Conservation (phyloP, 1,140 invertebrate species). For the Grapholita molesta region DNA sequence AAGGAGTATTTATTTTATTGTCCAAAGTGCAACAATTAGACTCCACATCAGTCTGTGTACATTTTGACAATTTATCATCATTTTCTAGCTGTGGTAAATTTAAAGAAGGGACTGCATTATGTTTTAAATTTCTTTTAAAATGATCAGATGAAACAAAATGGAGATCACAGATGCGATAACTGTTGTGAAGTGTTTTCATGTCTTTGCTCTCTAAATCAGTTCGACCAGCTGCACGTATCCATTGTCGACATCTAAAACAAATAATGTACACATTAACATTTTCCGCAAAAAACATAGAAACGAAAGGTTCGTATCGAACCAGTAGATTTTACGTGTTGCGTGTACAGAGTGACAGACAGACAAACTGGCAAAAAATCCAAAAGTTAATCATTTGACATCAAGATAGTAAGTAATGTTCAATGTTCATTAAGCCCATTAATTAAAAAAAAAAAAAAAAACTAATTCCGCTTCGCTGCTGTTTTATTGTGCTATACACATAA, state of each 20-base stretch:
- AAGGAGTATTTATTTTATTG: not conserved
- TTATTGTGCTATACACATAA: too few species aligned
- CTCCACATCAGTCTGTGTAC: not conserved
- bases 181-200: not conserved
- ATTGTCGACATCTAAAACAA: not conserved
- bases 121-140: not conserved
- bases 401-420: too few species aligned
- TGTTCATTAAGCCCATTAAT: too few species aligned
- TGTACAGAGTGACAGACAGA: too few species aligned
- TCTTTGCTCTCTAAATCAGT: not conserved
- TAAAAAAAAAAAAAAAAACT: too few species aligned
- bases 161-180: not conserved
- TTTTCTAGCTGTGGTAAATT: constrained; percentile 1
- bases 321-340: too few species aligned
- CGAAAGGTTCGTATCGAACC: too few species aligned
- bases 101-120: not conserved
- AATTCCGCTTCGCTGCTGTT: too few species aligned
- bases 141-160: not conserved
- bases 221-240: not conserved
- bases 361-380: too few species aligned
- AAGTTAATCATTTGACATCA: too few species aligned
- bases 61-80: not conserved
- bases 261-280: not conserved
- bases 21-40: not conserved
- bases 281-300: not conserved